These are phyloP conservation scores for Ifrita kowaldi DNA, from an alignment of 2,113 vertebrate genomes.

Conservation along the genomic window DNA sequence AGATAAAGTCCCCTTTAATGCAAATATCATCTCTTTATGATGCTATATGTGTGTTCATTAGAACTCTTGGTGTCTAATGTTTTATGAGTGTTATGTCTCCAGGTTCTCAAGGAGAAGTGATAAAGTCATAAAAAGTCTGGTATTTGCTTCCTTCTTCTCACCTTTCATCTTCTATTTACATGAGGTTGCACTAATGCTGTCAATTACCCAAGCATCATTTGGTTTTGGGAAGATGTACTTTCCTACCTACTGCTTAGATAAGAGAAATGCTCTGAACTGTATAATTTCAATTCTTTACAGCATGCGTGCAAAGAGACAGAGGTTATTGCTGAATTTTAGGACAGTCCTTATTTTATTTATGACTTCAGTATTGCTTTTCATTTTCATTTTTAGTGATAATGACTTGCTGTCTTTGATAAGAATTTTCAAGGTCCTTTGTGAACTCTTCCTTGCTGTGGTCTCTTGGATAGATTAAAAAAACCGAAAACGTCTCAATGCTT, in stretches of 20 bases:
- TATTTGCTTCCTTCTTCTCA: conserved; percentile 27
- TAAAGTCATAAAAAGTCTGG: background rate
- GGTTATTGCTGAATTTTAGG: conserved; percentile 25
- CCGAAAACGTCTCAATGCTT: background rate
- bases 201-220: conserved; percentile 33
- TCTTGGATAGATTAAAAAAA: background rate
- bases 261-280: conserved; percentile 21
- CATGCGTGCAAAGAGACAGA: background rate
- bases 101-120: conserved; percentile 14
- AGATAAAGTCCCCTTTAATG: background rate
- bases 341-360: conserved; percentile 5
- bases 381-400: conserved; percentile 8
- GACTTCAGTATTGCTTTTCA: background rate
- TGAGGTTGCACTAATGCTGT: conserved; percentile 21
- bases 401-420: background rate
- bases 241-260: background rate
- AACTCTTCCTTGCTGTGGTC: background rate
- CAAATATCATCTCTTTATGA: conserved; percentile 22
- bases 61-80: background rate
- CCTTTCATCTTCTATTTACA: conserved; percentile 15
- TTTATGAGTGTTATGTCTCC: background rate
- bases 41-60: background rate
- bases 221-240: background rate
- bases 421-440: conserved; percentile 5
- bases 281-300: conserved; percentile 16